Conservation (phyloP, 53 echinoderm and acorn worm genomes). For the Pentamera pediparva region DNA sequence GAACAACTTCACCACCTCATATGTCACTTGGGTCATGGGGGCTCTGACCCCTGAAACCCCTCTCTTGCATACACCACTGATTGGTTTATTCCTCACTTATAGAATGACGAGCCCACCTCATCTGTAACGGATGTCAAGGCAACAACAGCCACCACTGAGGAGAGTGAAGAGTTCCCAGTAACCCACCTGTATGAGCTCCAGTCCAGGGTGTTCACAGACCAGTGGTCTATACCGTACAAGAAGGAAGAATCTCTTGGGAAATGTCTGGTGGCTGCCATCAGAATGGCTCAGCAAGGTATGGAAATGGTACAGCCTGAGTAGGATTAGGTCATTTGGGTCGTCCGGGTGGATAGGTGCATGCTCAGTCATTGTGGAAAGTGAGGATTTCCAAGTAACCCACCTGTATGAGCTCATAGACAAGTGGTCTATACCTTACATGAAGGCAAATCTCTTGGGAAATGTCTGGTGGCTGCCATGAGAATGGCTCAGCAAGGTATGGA, state of each 20-base stretch:
- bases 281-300: constrained; percentile 76
- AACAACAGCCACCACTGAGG: constrained; percentile 30
- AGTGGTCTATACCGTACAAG: constrained; percentile 99
- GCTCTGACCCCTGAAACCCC: neutral
- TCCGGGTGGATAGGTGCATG: constrained; percentile 9
- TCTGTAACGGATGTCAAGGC: constrained; percentile 43
- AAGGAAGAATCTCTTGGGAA: constrained; percentile 93
- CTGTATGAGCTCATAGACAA: constrained; percentile 97
- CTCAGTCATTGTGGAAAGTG: neutral
- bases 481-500: constrained; percentile 73
- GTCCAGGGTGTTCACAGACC: constrained; percentile 94
- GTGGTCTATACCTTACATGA: constrained; percentile 99
- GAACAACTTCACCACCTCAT: neutral
- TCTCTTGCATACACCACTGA: neutral
- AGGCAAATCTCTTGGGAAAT: constrained; percentile 90
- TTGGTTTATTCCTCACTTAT: neutral
- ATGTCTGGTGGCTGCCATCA: constrained; percentile 76
- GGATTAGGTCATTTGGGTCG: constrained; percentile 2
- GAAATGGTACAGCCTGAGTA: neutral
- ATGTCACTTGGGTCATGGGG: too few relatives aligned
- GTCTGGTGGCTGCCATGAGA: constrained; percentile 73
- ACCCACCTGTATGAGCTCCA: constrained; percentile 93
- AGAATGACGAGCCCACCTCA: constrained; percentile 78
- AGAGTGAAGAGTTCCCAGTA: constrained; percentile 76
- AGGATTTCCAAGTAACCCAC: constrained; percentile 4